Evolutionary conservation across 1,140 invertebrate species (phyloP), one percentile per base, ranked within the genome.

Genomic region (Druon quercuslanigerum): DNA sequence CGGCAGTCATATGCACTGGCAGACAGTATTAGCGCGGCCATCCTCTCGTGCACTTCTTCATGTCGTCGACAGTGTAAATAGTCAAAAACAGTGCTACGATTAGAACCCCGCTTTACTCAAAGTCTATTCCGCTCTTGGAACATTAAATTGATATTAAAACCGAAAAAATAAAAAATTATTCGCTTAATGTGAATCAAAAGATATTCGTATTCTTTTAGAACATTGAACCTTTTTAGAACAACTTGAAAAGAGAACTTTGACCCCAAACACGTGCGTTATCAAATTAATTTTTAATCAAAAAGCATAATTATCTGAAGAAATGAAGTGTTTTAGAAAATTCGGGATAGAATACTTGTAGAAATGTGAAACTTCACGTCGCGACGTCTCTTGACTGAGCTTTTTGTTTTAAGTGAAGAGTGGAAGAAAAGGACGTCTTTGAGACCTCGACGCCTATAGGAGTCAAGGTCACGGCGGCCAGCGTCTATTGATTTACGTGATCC

Each of bases 11-110:
- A 71, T 74, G 50, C 19, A 25, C 20, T 40, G 13, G 60, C 72
- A 46, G 60, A 85, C 85, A 87, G 86, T 87, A 86, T 87, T 87
- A 87, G 75, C 78, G 78, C 79, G 84, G 77, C 85, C 78, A 84
- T 85, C 82, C 76, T 80, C 74, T 52, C 70, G 83, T 50, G 74
- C 74, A 71, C 74, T 77, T 50, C 71, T 75, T 8, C 46, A 17
- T 20, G 50, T 73, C 17, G 17, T 50, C 17, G 46, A 51, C 46
- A 72, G 73, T 40, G 73, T 56, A 46, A 51, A 46, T 33, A 56
- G 25, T 50, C 20, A 52, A 40, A 14, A 7, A 33, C 19, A 56
- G 73, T 51, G 51, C 46, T 25, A 19, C 14, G n/a, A 52, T 71
- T 33, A 33, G 40, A n/a, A 14, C 19, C 13, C 40, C 16, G 5